Evolutionary conservation across 2,888 invertebrate genomes (phyloP).

Genomic region (Cryptocheilus praepositus): DNA sequence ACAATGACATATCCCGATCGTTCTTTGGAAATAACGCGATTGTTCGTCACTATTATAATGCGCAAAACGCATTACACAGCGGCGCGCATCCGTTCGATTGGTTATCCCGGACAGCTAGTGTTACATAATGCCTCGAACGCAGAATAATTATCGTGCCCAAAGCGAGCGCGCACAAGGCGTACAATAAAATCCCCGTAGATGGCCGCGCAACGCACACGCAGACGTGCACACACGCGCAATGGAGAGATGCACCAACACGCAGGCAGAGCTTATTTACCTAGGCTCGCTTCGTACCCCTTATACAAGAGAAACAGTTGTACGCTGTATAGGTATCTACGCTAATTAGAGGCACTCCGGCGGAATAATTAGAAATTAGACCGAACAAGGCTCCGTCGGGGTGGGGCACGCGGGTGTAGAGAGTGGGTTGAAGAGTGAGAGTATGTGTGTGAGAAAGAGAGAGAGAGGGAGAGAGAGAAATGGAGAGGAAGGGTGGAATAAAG

Average conservation of each 20-base stretch:
- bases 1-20: no score
- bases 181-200: conserved; percentile 42
- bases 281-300: conserved; percentile 27
- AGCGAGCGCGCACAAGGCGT: conserved; percentile 26
- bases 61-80: no score
- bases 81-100: conserved; percentile 17
- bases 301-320: conserved; percentile 43
- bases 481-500: neutral
- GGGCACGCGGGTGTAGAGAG: conserved; percentile 10
- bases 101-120: conserved; percentile 8
- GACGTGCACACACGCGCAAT: neutral
- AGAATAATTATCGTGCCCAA: conserved; percentile 38
- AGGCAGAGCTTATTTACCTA: conserved; percentile 45
- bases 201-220: conserved; percentile 13
- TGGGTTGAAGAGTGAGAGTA: neutral
- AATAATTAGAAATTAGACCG: conserved; percentile 67
- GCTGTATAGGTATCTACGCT: conserved; percentile 53
- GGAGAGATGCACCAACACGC: conserved; percentile 13
- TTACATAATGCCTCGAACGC: conserved; percentile 27
- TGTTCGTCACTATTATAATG: no score
- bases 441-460: conserved; percentile 11
- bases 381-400: conserved; percentile 34
- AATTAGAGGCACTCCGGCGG: conserved; percentile 64
- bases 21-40: no score
- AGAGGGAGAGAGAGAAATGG: conserved; percentile 23